Percentiles rank a stretch among this genome's conserved stretches.
These are phyloP conservation scores for Takifugu bimaculatus DNA, from an alignment of 2,113 vertebrate species.

Conservation along the genomic window DNA sequence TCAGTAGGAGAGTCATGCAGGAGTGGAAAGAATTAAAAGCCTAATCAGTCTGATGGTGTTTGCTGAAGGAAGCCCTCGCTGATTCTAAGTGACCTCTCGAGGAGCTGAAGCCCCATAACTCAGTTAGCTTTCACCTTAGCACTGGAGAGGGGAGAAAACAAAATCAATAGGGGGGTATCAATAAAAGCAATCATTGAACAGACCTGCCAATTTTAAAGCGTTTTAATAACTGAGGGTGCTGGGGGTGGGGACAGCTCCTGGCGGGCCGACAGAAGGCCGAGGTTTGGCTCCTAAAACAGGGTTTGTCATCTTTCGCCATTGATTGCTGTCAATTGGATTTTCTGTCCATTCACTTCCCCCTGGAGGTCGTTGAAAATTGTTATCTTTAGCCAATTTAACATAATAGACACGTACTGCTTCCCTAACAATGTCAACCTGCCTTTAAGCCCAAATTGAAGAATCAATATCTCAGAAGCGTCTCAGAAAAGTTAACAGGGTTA, in stretches of 20 bases:
- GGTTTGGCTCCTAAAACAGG: slow-evolving; percentile 32
- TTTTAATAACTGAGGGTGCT: slow-evolving; percentile 39
- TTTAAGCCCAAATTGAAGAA: slow-evolving; percentile 21
- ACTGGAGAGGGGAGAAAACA: slow-evolving; percentile 19
- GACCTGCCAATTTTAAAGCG: slow-evolving; percentile 42
- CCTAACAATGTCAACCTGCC: slow-evolving; percentile 24
- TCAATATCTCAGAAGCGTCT: slow-evolving; percentile 16
- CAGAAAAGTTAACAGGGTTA: neutral
- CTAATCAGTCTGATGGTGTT: slow-evolving; percentile 62
- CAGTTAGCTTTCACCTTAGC: slow-evolving; percentile 60
- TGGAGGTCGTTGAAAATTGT: slow-evolving; percentile 53
- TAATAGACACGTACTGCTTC: slow-evolving; percentile 29
- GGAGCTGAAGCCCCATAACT: slow-evolving; percentile 46
- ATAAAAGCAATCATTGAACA: slow-evolving; percentile 55
- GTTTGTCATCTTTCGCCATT: slow-evolving; percentile 52
- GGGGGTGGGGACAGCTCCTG: slow-evolving; percentile 27
- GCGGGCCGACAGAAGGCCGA: slow-evolving; percentile 12
- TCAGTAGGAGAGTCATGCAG: slow-evolving; percentile 42
- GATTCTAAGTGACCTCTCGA: slow-evolving; percentile 62
- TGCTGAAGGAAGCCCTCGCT: slow-evolving; percentile 46
- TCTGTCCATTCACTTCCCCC: slow-evolving; percentile 39
- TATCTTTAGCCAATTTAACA: slow-evolving; percentile 39
- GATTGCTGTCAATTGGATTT: slow-evolving; percentile 50
- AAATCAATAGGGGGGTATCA: slow-evolving; percentile 58
- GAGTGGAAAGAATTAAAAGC: slow-evolving; percentile 33